These are phyloP conservation scores for Phacellophora camtschatica DNA, from an alignment of 30 jellyfish, hydroid and myxozoan genomes.

Conservation along the genomic window DNA sequence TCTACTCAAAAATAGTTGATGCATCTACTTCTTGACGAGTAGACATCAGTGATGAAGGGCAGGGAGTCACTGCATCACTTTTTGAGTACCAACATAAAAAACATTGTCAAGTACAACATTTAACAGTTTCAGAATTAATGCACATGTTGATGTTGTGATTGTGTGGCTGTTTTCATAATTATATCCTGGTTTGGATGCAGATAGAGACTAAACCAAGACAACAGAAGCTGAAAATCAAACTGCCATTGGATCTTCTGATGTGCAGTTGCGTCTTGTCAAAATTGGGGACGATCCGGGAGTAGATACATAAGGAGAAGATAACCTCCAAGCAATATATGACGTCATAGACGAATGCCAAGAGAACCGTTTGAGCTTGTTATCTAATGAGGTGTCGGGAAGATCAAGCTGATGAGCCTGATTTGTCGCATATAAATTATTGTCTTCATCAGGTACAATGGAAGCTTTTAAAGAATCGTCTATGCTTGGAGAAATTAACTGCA, in stretches of 20 bases:
- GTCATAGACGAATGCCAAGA: slow-evolving; percentile 85
- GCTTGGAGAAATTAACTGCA: not conserved
- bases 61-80: no score
- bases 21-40: no score
- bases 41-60: no score
- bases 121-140: no score
- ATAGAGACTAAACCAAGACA: not conserved
- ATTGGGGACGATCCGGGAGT: slow-evolving; percentile 53
- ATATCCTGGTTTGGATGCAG: no score
- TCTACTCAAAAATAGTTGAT: no score
- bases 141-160: no score
- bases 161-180: no score
- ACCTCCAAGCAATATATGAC: slow-evolving; percentile 82
- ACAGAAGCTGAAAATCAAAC: not conserved
- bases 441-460: not conserved
- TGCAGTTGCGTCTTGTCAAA: slow-evolving; percentile 5
- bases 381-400: slow-evolving; percentile 40
- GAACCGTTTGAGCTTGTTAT: slow-evolving; percentile 49
- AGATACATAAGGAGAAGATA: slow-evolving; percentile 73
- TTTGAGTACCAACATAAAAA: no score
- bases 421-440: not conserved
- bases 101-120: no score
- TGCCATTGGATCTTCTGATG: slow-evolving; percentile 7
- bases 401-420: slow-evolving; percentile 4
- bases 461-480: not conserved